Evolutionary conservation across 2,797 vertebrate species (phyloP).

Genomic region (Lacerta agilis): DNA sequence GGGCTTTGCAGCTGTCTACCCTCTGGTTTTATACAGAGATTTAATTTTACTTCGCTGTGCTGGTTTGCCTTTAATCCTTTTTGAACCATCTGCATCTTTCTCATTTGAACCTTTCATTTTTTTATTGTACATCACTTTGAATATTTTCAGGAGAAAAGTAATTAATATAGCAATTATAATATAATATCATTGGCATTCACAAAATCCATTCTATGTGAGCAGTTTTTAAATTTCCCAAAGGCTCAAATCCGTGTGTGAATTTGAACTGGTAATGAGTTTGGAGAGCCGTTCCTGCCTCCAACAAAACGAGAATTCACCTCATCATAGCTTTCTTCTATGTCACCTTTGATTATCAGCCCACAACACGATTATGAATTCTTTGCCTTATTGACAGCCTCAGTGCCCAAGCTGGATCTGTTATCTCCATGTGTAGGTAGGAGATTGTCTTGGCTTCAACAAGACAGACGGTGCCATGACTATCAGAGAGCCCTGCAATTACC

Average conservation of each 20-base stretch:
- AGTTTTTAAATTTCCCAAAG: not conserved
- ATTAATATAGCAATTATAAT: not conserved
- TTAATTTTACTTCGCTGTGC: not conserved
- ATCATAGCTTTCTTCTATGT: not conserved
- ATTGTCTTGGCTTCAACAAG: conserved; percentile 3
- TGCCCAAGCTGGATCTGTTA: conserved; percentile 5
- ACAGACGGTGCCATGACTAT: conserved; percentile 14
- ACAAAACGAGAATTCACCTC: conserved; percentile 14
- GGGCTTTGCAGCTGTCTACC: too few species aligned
- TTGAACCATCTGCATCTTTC: not conserved
- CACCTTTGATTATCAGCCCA: accelerated
- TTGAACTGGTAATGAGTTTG: not conserved
- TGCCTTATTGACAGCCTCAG: not conserved
- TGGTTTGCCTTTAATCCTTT: not conserved
- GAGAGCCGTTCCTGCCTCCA: not conserved
- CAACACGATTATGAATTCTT: not conserved
- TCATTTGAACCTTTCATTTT: not conserved
- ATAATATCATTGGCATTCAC: not conserved
- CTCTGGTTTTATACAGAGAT: not conserved
- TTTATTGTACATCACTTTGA: not conserved
- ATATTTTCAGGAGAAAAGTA: not conserved
- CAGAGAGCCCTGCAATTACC: conserved; percentile 7
- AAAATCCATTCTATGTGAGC: conserved; percentile 2
- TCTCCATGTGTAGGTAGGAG: conserved; percentile 17
- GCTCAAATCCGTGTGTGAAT: not conserved